These are phyloP conservation scores for Prionailurus viverrinus DNA, from an alignment of 2,113 vertebrate genomes.

Conservation along the genomic window DNA sequence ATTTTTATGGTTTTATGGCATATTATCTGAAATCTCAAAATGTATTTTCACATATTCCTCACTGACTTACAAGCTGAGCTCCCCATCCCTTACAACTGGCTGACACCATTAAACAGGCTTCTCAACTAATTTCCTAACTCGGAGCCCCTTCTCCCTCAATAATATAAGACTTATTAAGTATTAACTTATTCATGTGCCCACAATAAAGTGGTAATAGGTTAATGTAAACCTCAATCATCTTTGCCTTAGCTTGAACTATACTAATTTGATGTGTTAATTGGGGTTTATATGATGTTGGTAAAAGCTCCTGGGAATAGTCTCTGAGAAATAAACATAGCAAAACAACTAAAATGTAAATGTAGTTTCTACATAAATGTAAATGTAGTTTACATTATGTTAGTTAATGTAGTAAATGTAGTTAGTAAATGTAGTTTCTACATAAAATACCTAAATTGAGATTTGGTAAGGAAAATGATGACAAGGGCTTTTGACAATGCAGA, in stretches of 20 bases:
- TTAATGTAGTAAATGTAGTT: neutral
- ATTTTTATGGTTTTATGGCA: neutral
- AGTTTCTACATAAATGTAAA: neutral
- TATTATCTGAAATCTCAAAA: neutral
- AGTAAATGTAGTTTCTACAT: neutral
- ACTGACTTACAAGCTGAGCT: neutral
- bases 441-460: neutral
- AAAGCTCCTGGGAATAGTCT: neutral
- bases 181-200: neutral
- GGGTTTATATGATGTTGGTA: neutral
- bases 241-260: slow-evolving; percentile 1
- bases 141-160: neutral
- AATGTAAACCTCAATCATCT: neutral
- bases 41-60: neutral
- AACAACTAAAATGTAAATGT: neutral
- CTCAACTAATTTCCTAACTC: neutral
- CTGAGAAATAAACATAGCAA: neutral
- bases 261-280: neutral
- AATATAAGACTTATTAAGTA: neutral
- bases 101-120: neutral
- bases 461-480: neutral
- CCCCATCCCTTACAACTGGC: neutral
- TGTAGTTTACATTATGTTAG: neutral
- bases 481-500: neutral
- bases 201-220: neutral